phyloP scores from a whole-genome alignment of 2,888 invertebrate species.

The Dermolepida albohirtum region DNA sequence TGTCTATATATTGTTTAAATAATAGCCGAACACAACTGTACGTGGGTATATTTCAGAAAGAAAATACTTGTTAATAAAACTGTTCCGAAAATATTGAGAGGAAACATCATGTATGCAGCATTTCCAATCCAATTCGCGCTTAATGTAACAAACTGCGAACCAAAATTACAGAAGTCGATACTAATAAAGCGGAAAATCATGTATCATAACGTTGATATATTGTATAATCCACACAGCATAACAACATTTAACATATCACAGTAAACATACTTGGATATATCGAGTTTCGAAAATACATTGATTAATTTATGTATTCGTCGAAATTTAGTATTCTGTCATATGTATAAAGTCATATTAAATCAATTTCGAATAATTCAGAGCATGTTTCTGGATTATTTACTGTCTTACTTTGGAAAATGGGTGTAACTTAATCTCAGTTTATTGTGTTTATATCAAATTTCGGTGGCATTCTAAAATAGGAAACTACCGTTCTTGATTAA shows the following conservation, averaged over 20 bases:
- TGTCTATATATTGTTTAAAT: too few relatives aligned
- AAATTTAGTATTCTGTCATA: background rate
- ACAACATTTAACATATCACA: background rate
- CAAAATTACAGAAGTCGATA: background rate
- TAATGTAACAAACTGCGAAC: slow-evolving; percentile 1
- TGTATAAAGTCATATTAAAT: background rate
- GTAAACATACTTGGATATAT: background rate
- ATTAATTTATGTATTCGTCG: slow-evolving; percentile 1
- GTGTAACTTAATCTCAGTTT: background rate
- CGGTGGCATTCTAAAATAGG: too few relatives aligned
- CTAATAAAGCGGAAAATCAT: slow-evolving; percentile 2
- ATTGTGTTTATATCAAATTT: too few relatives aligned
- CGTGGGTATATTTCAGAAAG: too few relatives aligned
- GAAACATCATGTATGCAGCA: background rate
- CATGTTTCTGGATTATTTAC: background rate
- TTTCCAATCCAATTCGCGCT: slow-evolving; percentile 3
- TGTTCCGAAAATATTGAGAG: background rate
- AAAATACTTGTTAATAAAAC: too few relatives aligned
- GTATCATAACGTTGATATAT: background rate
- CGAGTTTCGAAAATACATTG: background rate
- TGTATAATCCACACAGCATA: background rate
- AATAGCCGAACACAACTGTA: too few relatives aligned
- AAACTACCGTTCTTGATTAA: too few relatives aligned
- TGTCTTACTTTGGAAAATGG: background rate
- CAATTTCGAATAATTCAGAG: background rate